Conservation (phyloP, 2,797 vertebrate species). For the Semotilus atromaculatus region DNA sequence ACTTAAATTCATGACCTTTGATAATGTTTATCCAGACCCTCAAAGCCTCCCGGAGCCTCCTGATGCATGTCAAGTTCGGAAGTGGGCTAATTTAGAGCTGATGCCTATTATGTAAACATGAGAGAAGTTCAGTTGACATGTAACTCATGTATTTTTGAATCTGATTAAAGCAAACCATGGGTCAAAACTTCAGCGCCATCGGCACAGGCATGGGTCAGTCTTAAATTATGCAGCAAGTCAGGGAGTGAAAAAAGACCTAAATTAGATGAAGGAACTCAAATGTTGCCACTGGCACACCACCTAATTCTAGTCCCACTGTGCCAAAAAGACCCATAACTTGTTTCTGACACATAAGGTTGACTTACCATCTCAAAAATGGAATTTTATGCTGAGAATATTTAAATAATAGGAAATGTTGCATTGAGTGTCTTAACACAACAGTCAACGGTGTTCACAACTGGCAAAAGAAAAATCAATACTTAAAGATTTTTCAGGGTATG, state of each 20-base stretch:
- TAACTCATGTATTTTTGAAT: conserved; percentile 61
- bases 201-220: conserved; percentile 64
- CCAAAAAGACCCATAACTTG: conserved; percentile 58
- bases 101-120: conserved; percentile 71
- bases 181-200: conserved; percentile 73
- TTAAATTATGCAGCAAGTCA: conserved; percentile 73
- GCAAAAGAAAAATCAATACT: neutral
- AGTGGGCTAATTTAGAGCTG: conserved; percentile 53
- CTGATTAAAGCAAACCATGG: conserved; percentile 70
- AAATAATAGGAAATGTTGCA: conserved; percentile 1
- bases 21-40: conserved; percentile 53
- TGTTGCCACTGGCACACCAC: conserved; percentile 66
- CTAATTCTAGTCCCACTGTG: conserved; percentile 53
- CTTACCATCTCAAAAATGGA: neutral
- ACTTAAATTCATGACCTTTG: conserved; percentile 45
- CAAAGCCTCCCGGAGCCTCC: conserved; percentile 41
- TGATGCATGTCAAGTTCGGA: conserved; percentile 52
- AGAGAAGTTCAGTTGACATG: conserved; percentile 58
- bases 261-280: conserved; percentile 70
- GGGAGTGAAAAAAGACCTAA: conserved; percentile 61
- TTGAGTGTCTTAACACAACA: neutral
- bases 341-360: conserved; percentile 23
- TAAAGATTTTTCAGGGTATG: neutral
- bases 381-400: neutral
- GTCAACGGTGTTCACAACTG: neutral